Evolutionary conservation across 2,888 invertebrate species (phyloP).

Genomic region (Belgica antarctica): DNA sequence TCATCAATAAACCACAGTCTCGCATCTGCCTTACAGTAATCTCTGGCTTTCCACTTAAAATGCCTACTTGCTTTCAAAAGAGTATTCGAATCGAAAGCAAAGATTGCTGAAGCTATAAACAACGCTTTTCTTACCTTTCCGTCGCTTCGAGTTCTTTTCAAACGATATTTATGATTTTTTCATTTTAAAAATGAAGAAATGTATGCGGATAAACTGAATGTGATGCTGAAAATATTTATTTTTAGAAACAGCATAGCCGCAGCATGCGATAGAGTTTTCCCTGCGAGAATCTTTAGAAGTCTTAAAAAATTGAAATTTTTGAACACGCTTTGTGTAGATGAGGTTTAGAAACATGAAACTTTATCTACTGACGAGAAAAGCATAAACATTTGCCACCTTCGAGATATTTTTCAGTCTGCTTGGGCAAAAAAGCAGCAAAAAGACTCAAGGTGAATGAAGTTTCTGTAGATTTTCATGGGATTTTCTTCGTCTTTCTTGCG

Average conservation of each 20-base stretch:
- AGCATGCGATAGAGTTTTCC: background rate
- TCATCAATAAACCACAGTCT: no score
- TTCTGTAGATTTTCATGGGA: no score
- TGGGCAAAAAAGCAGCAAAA: no score
- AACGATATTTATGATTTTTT: background rate
- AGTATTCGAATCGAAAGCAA: no score
- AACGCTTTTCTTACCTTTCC: background rate
- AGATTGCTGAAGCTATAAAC: background rate
- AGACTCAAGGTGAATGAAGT: no score
- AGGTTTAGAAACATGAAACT: constrained; percentile 22
- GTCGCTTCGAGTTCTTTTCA: background rate
- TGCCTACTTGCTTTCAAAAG: no score
- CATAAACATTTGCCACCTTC: background rate
- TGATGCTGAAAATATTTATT: constrained; percentile 2
- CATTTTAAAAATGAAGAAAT: background rate
- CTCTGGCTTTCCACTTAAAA: no score
- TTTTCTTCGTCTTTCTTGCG: no score
- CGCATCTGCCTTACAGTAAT: no score
- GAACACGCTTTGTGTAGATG: background rate
- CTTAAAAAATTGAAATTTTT: background rate
- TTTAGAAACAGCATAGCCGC: background rate
- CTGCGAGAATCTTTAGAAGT: background rate
- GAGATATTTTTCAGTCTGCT: no score
- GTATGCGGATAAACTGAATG: no score
- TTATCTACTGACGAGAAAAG: constrained; percentile 2